Conservation (phyloP, 2,888 invertebrate genomes). For the Cecidostiba fungosa region DNA sequence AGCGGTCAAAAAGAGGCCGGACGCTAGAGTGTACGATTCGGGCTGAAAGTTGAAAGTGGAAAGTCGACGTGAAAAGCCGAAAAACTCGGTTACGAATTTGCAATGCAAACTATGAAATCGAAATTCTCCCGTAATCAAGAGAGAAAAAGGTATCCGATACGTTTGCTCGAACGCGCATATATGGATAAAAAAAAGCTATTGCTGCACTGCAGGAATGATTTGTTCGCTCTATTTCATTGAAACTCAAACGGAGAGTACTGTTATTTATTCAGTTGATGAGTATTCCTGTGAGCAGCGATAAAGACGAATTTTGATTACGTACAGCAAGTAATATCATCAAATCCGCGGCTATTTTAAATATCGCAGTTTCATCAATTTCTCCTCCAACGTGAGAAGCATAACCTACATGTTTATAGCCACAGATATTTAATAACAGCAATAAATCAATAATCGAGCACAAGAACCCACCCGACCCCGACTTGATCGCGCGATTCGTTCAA, state of each 20-base stretch:
- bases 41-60: constrained; percentile 47
- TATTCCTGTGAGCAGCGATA: too few species aligned
- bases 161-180: constrained; percentile 2
- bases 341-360: too few species aligned
- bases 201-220: neutral
- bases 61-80: constrained; percentile 53
- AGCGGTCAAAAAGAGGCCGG: constrained; percentile 40
- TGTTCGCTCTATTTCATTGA: neutral
- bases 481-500: too few species aligned
- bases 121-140: constrained; percentile 55
- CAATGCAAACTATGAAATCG: constrained; percentile 72
- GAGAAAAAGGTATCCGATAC: constrained; percentile 23
- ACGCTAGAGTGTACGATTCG: neutral
- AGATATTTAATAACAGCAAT: too few species aligned
- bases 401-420: too few species aligned
- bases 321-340: too few species aligned
- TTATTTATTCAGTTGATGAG: too few species aligned
- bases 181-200: neutral
- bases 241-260: neutral
- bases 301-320: too few species aligned
- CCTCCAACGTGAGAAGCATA: too few species aligned
- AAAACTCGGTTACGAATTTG: constrained; percentile 74
- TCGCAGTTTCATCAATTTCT: too few species aligned
- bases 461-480: too few species aligned
- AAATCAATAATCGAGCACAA: too few species aligned